Evolutionary conservation across 2,888 invertebrate species (phyloP).

Genomic region (Melinopterus prodromus): DNA sequence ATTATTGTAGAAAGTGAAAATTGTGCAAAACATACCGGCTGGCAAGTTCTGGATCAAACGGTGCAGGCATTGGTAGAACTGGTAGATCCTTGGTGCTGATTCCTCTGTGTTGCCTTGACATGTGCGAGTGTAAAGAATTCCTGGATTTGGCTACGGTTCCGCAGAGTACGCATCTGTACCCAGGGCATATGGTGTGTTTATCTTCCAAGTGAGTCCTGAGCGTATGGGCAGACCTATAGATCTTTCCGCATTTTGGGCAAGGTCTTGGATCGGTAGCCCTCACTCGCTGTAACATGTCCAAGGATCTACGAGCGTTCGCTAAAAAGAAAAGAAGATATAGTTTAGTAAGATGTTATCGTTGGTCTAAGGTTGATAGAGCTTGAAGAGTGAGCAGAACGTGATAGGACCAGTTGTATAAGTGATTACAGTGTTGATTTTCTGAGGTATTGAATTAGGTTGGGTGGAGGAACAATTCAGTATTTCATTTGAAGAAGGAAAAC

Average conservation of each 20-base stretch:
- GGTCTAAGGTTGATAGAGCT: no score
- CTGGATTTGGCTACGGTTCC: conserved; percentile 93
- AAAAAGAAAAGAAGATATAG: conserved; percentile 47
- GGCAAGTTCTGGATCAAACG: conserved; percentile 90
- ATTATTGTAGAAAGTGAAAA: no score
- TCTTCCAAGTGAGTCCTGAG: conserved; percentile 91
- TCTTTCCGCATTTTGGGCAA: conserved; percentile 93
- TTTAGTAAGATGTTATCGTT: neutral
- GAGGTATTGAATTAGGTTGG: no score
- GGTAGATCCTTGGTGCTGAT: conserved; percentile 94
- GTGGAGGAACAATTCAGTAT: neutral
- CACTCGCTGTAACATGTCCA: conserved; percentile 86
- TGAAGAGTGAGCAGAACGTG: no score
- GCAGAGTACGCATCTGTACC: conserved; percentile 90
- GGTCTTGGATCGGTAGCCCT: conserved; percentile 92
- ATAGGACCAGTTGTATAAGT: no score
- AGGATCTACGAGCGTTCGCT: conserved; percentile 76
- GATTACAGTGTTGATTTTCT: no score
- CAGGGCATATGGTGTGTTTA: conserved; percentile 92
- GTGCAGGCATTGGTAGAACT: conserved; percentile 90
- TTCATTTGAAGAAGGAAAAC: neutral
- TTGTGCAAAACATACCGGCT: conserved; percentile 65
- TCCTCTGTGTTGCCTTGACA: conserved; percentile 92
- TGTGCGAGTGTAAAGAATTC: conserved; percentile 91
- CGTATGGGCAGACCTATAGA: conserved; percentile 91